Evolutionary conservation across 2,113 vertebrate species (phyloP).

Genomic region (Neogale vison): DNA sequence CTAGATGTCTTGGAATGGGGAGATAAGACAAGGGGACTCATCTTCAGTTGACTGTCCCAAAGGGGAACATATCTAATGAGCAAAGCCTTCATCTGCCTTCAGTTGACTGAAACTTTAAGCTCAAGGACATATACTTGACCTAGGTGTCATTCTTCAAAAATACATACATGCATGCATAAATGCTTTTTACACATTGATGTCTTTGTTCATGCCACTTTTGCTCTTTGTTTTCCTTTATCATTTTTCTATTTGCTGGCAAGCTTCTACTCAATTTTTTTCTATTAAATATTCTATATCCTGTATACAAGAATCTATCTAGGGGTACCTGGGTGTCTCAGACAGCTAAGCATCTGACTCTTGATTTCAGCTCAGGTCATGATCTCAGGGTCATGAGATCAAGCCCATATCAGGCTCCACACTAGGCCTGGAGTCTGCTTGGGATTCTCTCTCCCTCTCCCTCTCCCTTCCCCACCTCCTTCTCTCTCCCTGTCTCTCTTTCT

Average conservation of each 20-base stretch:
- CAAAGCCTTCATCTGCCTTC: neutral
- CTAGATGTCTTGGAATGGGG: neutral
- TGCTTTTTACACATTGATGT: neutral
- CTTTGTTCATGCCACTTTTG: neutral
- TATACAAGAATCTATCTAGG: neutral
- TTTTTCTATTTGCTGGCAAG: neutral
- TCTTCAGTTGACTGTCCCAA: neutral
- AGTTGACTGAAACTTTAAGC: neutral
- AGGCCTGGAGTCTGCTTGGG: neutral
- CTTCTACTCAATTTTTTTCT: neutral
- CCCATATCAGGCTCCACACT: neutral
- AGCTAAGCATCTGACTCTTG: neutral
- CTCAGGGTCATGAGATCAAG: neutral
- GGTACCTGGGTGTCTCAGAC: neutral
- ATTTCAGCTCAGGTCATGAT: neutral
- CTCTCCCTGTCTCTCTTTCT: neutral
- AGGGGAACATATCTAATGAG: neutral
- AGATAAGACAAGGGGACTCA: neutral
- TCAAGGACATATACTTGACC: neutral
- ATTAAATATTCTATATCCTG: neutral
- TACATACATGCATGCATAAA: neutral
- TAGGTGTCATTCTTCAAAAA: neutral
- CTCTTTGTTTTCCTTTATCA: neutral
- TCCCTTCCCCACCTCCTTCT: neutral
- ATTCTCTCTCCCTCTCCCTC: neutral